Evolutionary conservation across 2,888 invertebrate species (phyloP).

Genomic region (Stenurella melanura): DNA sequence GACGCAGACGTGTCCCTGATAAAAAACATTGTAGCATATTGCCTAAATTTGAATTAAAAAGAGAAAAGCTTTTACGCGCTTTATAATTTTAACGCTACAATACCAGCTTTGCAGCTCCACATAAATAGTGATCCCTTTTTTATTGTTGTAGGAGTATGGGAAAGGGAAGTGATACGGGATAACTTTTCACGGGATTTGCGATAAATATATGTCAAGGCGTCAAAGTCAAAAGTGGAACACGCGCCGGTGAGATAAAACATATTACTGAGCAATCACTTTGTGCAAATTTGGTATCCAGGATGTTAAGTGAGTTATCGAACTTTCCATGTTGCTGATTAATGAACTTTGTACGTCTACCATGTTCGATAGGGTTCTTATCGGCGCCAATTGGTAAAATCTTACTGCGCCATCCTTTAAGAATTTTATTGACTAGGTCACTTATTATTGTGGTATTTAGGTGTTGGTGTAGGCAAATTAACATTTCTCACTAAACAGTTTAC

Average conservation of each 20-base stretch:
- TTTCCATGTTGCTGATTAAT: constrained; percentile 24
- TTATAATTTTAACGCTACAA: not conserved
- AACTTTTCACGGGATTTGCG: constrained; percentile 25
- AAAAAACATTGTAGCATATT: no score
- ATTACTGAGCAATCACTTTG: constrained; percentile 11
- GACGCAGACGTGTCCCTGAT: no score
- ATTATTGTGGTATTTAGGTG: not conserved
- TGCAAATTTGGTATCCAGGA: constrained; percentile 34
- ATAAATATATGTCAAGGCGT: constrained; percentile 39
- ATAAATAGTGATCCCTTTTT: constrained; percentile 2
- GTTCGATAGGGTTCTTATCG: not conserved
- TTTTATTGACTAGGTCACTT: constrained; percentile 4
- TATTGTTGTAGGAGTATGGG: constrained; percentile 11
- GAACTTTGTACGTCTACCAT: not conserved
- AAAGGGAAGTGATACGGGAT: constrained; percentile 23
- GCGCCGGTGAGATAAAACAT: constrained; percentile 14
- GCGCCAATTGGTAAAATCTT: not conserved
- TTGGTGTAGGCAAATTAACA: no score
- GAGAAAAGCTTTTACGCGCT: no score
- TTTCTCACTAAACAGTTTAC: no score
- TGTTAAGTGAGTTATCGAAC: constrained; percentile 20
- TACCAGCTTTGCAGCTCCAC: not conserved
- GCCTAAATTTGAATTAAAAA: no score
- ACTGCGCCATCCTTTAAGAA: not conserved
- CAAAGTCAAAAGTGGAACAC: constrained; percentile 35